Percentiles rank a stretch among this genome's conserved stretches.
Evolutionary conservation across 2,888 invertebrate species (phyloP).

Genomic region (Cybosia mesomella): DNA sequence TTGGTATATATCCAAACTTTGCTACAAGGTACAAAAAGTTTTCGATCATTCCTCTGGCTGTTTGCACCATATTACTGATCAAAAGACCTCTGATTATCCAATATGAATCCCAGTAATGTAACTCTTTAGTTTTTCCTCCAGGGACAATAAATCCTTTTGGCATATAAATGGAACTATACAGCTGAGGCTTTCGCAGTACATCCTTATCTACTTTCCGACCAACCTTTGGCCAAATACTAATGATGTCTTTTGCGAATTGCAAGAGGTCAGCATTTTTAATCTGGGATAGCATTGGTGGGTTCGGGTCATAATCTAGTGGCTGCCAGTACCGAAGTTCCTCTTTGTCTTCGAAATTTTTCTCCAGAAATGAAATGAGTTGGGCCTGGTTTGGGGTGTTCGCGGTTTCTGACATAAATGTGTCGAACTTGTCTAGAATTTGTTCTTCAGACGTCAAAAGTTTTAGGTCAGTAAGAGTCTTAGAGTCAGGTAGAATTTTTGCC

Average conservation of each 20-base stretch:
- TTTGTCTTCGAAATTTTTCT: conserved; percentile 87
- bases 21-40: conserved; percentile 92
- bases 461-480: conserved; percentile 95
- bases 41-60: conserved; percentile 91
- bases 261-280: conserved; percentile 88
- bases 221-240: conserved; percentile 88
- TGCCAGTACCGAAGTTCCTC: conserved; percentile 88
- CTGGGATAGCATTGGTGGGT: conserved; percentile 88
- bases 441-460: conserved; percentile 88
- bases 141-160: conserved; percentile 91
- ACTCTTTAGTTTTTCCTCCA: conserved; percentile 91
- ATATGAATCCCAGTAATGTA: conserved; percentile 96
- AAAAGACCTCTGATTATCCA: conserved; percentile 94
- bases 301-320: conserved; percentile 87
- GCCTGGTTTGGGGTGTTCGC: conserved; percentile 80
- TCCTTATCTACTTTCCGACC: conserved; percentile 88
- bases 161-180: conserved; percentile 90
- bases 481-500: conserved; percentile 90
- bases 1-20: conserved; percentile 91
- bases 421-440: conserved; percentile 87
- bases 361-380: conserved; percentile 85
- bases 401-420: conserved; percentile 83
- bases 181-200: conserved; percentile 83
- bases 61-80: conserved; percentile 91
- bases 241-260: conserved; percentile 88